Conservation (phyloP, 2,888 invertebrate genomes). For the Andricus quercusramuli region DNA sequence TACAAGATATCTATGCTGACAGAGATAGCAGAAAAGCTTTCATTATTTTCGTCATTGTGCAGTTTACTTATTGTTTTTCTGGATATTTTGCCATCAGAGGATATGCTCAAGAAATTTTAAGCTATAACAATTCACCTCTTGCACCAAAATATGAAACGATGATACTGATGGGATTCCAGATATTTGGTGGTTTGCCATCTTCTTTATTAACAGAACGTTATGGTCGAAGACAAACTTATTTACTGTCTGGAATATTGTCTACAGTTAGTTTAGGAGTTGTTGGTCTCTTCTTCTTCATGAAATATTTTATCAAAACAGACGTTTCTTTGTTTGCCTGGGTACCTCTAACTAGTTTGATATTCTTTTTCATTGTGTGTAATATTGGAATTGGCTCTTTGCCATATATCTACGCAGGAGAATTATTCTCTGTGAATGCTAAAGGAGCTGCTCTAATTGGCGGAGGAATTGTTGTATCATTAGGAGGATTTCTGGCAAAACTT, state of each 20-base stretch:
- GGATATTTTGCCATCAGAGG: constrained; percentile 82
- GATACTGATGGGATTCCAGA: constrained; percentile 80
- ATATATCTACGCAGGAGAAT: constrained; percentile 78
- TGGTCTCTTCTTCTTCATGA: constrained; percentile 81
- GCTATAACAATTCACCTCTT: constrained; percentile 80
- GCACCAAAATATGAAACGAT: constrained; percentile 80
- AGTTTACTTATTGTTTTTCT: constrained; percentile 83
- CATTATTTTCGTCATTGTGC: constrained; percentile 82
- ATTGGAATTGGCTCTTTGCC: constrained; percentile 84
- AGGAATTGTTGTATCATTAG: constrained; percentile 82
- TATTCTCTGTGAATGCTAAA: constrained; percentile 83
- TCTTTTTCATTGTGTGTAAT: constrained; percentile 83
- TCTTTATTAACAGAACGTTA: constrained; percentile 82
- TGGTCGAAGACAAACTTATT: constrained; percentile 82
- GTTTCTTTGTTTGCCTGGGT: constrained; percentile 80
- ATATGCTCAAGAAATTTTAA: constrained; percentile 84
- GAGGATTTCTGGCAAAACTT: constrained; percentile 82
- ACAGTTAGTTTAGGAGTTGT: constrained; percentile 80
- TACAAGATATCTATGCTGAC: no score
- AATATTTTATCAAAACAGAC: constrained; percentile 79
- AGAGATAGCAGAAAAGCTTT: constrained; percentile 71
- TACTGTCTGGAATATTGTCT: constrained; percentile 68
- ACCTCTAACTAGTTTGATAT: constrained; percentile 82
- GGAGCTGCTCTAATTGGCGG: constrained; percentile 84
- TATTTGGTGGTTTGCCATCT: constrained; percentile 81